Evolutionary conservation across 2,113 vertebrate genomes (phyloP).

Genomic region (Actenoides lindsayi): DNA sequence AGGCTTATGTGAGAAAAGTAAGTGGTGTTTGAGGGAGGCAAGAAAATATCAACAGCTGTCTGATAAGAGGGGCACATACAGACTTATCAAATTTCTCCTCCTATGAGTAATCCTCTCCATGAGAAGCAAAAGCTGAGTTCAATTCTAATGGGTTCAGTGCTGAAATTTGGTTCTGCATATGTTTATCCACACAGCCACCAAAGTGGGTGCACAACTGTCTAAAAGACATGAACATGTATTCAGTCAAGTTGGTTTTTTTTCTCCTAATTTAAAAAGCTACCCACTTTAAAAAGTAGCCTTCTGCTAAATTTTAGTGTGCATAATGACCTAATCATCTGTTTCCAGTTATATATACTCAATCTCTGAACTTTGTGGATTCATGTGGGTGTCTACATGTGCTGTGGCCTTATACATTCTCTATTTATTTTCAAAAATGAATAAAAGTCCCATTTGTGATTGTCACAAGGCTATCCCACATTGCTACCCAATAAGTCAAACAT

Average conservation of each 20-base stretch:
- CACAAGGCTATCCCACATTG: slow-evolving; percentile 13
- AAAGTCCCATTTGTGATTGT: slow-evolving; percentile 50
- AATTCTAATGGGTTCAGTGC: neutral
- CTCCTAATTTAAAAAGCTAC: neutral
- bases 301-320: neutral
- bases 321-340: neutral
- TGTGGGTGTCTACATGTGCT: neutral
- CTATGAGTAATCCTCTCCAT: neutral
- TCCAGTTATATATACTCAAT: neutral
- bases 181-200: neutral
- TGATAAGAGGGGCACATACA: neutral
- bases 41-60: neutral
- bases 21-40: neutral
- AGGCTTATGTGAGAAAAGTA: neutral
- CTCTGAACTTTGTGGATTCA: slow-evolving; percentile 19
- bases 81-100: neutral
- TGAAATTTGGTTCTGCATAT: neutral
- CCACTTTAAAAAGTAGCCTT: neutral
- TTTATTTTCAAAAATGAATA: slow-evolving; percentile 40
- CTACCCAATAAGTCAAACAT: neutral
- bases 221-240: neutral
- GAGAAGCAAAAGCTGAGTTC: neutral
- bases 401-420: neutral
- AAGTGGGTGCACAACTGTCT: neutral
- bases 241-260: neutral